These are phyloP conservation scores for Ctenicera cuprea DNA, from an alignment of 2,888 invertebrate species.

Conservation along the genomic window DNA sequence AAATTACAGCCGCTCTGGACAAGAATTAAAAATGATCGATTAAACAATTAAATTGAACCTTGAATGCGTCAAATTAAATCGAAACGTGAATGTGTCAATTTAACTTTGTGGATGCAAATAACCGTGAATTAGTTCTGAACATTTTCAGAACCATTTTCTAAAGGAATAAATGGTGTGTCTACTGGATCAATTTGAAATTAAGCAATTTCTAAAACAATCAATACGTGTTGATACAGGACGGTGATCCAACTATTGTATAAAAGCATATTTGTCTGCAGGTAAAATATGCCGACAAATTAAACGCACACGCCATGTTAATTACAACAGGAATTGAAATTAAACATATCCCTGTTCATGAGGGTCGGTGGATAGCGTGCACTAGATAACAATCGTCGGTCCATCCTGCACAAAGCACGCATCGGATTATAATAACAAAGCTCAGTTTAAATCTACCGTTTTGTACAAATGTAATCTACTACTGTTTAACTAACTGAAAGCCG, in stretches of 20 bases:
- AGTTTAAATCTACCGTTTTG: conserved; percentile 26
- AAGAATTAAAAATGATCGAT: conserved; percentile 23
- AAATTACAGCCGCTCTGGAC: conserved; percentile 19
- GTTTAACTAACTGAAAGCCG: conserved; percentile 18
- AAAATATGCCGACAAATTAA: conserved; percentile 33
- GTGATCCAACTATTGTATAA: neutral
- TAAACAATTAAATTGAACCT: conserved; percentile 5
- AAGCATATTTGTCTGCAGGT: conserved; percentile 21
- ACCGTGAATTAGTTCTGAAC: too few relatives aligned
- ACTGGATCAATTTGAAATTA: neutral
- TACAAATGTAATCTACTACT: conserved; percentile 14
- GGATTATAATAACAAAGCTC: conserved; percentile 54
- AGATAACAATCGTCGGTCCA: conserved; percentile 50
- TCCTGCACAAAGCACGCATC: conserved; percentile 55
- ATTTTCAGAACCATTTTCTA: too few relatives aligned
- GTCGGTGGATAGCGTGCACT: conserved; percentile 38
- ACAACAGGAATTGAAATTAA: conserved; percentile 40
- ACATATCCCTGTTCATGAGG: conserved; percentile 33
- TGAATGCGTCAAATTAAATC: neutral
- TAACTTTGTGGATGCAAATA: too few relatives aligned
- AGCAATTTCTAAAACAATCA: neutral
- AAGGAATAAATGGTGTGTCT: too few relatives aligned
- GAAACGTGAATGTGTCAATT: neutral
- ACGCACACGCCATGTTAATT: conserved; percentile 43
- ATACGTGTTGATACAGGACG: conserved; percentile 9